Conservation (phyloP, 2,888 invertebrate genomes). For the Spodoptera picta region DNA sequence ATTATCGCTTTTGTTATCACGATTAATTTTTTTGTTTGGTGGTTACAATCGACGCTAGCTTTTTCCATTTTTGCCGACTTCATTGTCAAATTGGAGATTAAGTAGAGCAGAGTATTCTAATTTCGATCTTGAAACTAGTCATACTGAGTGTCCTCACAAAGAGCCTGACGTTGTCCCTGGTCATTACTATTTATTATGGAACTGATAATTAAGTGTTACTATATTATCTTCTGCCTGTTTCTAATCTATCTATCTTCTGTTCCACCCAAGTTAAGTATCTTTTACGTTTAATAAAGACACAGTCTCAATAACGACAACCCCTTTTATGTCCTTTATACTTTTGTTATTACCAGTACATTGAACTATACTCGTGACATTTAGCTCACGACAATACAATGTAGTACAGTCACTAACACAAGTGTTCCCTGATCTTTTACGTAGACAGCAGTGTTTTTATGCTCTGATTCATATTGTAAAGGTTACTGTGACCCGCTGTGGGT, state of each 20-base stretch:
- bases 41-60: too few relatives aligned
- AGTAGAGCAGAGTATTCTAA: too few relatives aligned
- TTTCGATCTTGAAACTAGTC: neutral
- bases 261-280: too few relatives aligned
- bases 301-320: neutral
- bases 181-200: neutral
- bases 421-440: conserved; percentile 57
- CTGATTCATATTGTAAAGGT: conserved; percentile 63
- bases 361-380: conserved; percentile 46
- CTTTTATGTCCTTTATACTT: conserved; percentile 30
- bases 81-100: too few relatives aligned
- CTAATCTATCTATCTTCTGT: too few relatives aligned
- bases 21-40: neutral
- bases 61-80: too few relatives aligned
- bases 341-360: conserved; percentile 30
- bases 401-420: conserved; percentile 27
- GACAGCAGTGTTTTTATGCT: conserved; percentile 59
- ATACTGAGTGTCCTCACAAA: too few relatives aligned
- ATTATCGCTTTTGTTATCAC: conserved; percentile 8
- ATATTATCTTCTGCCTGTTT: too few relatives aligned
- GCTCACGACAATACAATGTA: conserved; percentile 11
- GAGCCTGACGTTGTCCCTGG: too few relatives aligned
- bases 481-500: conserved; percentile 31
- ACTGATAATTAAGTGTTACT: neutral
- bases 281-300: neutral